Conservation (phyloP, 2,888 invertebrate genomes). For the Xylota sylvarum region DNA sequence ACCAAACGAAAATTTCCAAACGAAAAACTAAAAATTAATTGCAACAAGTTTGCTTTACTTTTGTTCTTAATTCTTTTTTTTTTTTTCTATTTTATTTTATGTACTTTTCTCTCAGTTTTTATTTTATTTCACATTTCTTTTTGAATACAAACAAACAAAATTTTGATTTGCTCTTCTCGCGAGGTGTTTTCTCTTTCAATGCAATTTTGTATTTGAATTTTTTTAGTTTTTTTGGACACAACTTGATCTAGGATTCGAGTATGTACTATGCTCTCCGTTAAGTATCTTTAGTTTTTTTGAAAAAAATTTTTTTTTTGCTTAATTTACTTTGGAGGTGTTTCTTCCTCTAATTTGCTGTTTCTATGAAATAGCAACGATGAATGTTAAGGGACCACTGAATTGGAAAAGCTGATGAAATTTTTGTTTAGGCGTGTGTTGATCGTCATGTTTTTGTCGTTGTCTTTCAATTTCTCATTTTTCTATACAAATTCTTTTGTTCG, state of each 20-base stretch:
- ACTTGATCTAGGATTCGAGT: constrained; percentile 30
- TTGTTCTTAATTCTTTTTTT: constrained; percentile 12
- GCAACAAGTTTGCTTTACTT: constrained; percentile 16
- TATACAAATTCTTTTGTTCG: constrained; percentile 63
- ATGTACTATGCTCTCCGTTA: constrained; percentile 3
- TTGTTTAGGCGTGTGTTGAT: constrained; percentile 12
- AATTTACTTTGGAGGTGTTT: not conserved
- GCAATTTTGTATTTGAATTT: constrained; percentile 68
- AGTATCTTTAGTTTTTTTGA: not conserved
- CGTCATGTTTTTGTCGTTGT: constrained; percentile 69
- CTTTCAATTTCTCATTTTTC: constrained; percentile 71
- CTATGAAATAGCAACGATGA: constrained; percentile 66
- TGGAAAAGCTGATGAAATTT: constrained; percentile 70
- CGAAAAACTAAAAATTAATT: constrained; percentile 45
- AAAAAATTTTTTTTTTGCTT: not conserved
- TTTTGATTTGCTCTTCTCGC: constrained; percentile 19
- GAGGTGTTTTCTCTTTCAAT: constrained; percentile 70
- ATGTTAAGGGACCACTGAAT: constrained; percentile 64
- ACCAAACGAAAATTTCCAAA: constrained; percentile 54
- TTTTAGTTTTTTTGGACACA: constrained; percentile 35
- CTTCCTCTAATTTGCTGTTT: constrained; percentile 37
- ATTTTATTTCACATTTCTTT: constrained; percentile 57
- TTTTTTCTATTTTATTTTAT: constrained; percentile 23
- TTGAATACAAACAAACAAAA: constrained; percentile 38
- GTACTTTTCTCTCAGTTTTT: constrained; percentile 31